Conservation (phyloP, 2,113 vertebrate species). For the Mohoua ochrocephala region DNA sequence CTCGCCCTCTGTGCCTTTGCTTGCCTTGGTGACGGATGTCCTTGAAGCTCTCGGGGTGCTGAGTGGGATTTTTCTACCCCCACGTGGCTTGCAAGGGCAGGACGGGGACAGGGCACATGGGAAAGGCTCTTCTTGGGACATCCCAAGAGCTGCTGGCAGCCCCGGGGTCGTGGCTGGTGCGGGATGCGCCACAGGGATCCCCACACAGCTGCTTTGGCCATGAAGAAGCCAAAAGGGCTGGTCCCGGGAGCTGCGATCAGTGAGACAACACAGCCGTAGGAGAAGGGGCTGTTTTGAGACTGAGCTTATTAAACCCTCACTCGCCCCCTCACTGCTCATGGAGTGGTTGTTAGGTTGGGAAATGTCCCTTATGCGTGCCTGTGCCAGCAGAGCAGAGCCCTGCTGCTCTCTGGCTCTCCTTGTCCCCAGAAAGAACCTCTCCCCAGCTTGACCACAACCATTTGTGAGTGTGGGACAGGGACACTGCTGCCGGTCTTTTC, state of each 20-base stretch:
- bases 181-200: not conserved
- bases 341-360: not conserved
- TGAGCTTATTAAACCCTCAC: not conserved
- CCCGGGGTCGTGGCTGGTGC: accelerated
- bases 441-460: not conserved
- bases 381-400: not conserved
- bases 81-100: accelerated
- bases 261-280: accelerated
- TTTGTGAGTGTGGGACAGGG: accelerated
- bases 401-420: not conserved
- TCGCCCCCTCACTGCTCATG: accelerated
- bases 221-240: not conserved
- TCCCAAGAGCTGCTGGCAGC: not conserved
- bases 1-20: not conserved
- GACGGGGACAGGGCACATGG: not conserved
- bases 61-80: not conserved
- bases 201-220: accelerated
- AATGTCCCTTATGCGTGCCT: accelerated
- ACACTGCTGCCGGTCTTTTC: accelerated
- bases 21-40: not conserved
- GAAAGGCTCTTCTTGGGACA: not conserved
- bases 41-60: accelerated
- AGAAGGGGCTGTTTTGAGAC: not conserved
- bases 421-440: not conserved
- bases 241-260: not conserved